Conservation (phyloP, 2,888 invertebrate genomes). For the Platycheirus rosarum region DNA sequence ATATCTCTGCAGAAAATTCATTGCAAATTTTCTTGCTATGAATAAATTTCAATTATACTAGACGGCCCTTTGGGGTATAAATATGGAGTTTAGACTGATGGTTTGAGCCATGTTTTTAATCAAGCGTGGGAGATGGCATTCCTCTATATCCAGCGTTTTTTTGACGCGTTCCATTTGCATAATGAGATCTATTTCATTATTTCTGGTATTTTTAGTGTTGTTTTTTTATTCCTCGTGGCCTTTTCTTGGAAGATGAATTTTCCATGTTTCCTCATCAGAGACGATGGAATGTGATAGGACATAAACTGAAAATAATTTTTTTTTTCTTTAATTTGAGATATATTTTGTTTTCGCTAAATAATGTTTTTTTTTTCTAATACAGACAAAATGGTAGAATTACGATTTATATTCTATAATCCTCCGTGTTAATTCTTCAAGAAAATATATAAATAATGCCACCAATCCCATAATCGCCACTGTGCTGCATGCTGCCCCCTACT, state of each 20-base stretch:
- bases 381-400: no score
- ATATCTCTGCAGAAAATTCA: slow-evolving; percentile 31
- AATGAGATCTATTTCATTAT: slow-evolving; percentile 59
- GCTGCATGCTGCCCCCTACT: no score
- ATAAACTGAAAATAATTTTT: no score
- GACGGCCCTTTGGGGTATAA: neutral
- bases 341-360: no score
- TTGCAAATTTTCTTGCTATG: slow-evolving; percentile 46
- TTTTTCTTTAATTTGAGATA: no score
- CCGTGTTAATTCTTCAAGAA: no score
- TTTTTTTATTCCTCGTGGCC: neutral
- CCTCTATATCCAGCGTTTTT: neutral
- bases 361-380: no score
- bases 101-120: slow-evolving; percentile 13
- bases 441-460: no score
- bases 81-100: neutral
- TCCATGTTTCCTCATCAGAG: slow-evolving; percentile 32
- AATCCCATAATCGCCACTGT: no score
- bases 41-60: slow-evolving; percentile 51
- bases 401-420: no score
- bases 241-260: slow-evolving; percentile 1
- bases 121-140: slow-evolving; percentile 14
- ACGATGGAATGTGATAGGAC: slow-evolving; percentile 6
- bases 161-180: slow-evolving; percentile 60
- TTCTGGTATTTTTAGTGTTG: slow-evolving; percentile 20